Evolutionary conservation across 1,140 invertebrate genomes (phyloP).

Genomic region (Nylanderia fulva): DNA sequence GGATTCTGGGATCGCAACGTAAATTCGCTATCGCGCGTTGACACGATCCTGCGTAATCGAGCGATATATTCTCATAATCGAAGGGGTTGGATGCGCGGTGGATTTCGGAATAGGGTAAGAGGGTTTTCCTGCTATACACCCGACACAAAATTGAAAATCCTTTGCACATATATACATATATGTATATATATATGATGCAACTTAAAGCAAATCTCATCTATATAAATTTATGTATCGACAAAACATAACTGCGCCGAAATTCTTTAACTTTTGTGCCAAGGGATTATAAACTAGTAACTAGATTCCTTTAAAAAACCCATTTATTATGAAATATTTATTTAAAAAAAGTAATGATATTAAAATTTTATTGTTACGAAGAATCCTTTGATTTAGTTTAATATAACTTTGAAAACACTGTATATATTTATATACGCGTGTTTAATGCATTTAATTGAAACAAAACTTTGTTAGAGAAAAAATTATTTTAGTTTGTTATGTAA

Average conservation of each 20-base stretch:
- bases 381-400: too few relatives aligned
- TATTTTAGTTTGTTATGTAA: too few relatives aligned
- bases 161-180: not conserved
- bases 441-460: too few relatives aligned
- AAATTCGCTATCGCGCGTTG: conserved; percentile 51
- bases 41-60: conserved; percentile 57
- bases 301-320: not conserved
- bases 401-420: too few relatives aligned
- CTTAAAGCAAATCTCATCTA: not conserved
- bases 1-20: conserved; percentile 27
- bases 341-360: not conserved
- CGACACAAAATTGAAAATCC: conserved; percentile 41
- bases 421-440: too few relatives aligned
- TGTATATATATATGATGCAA: not conserved
- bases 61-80: conserved; percentile 57
- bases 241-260: not conserved
- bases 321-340: too few relatives aligned
- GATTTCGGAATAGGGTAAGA: not conserved
- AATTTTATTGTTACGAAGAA: not conserved
- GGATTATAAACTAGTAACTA: not conserved
- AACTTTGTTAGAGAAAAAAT: too few relatives aligned
- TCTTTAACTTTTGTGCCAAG: not conserved
- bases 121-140: conserved; percentile 26
- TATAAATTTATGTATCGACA: not conserved
- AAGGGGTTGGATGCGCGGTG: conserved; percentile 19